Conservation (phyloP, 2,888 invertebrate genomes). For the Rotaria macrura region DNA sequence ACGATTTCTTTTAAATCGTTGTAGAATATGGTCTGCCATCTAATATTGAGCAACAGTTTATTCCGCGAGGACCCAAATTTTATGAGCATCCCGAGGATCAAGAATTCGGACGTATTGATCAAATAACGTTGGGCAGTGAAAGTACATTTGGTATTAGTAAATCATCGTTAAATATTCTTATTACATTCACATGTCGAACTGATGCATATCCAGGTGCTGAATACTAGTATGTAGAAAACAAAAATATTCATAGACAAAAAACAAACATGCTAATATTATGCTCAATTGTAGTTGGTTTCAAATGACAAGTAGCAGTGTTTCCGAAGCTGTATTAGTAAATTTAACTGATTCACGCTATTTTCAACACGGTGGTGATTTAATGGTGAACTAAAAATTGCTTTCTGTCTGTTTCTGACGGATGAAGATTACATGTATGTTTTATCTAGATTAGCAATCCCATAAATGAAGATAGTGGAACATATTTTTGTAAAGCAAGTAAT, state of each 20-base stretch:
- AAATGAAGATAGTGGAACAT: constrained; percentile 29
- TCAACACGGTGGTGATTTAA: constrained; percentile 31
- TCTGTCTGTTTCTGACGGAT: neutral
- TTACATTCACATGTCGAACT: constrained; percentile 27
- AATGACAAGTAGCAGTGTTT: neutral
- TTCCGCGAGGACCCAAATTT: constrained; percentile 32
- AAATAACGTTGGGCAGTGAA: constrained; percentile 25
- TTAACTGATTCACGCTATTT: constrained; percentile 32
- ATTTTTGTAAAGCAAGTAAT: constrained; percentile 32
- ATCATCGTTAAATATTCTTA: constrained; percentile 4
- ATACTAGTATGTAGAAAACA: constrained; percentile 8
- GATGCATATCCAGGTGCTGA: constrained; percentile 31
- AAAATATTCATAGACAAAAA: too few relatives aligned
- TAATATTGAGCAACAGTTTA: constrained; percentile 27
- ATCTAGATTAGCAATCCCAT: neutral
- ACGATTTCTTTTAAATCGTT: neutral
- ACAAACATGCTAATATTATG: neutral
- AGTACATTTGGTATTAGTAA: constrained; percentile 27
- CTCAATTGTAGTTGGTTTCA: neutral
- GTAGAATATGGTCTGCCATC: constrained; percentile 33
- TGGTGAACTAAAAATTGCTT: neutral
- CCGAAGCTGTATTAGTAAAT: neutral
- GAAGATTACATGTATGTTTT: neutral
- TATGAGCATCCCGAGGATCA: constrained; percentile 31
- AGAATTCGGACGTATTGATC: constrained; percentile 29